These are phyloP conservation scores for Dynastes hyllus DNA, from an alignment of 2,888 invertebrate species.

Conservation along the genomic window DNA sequence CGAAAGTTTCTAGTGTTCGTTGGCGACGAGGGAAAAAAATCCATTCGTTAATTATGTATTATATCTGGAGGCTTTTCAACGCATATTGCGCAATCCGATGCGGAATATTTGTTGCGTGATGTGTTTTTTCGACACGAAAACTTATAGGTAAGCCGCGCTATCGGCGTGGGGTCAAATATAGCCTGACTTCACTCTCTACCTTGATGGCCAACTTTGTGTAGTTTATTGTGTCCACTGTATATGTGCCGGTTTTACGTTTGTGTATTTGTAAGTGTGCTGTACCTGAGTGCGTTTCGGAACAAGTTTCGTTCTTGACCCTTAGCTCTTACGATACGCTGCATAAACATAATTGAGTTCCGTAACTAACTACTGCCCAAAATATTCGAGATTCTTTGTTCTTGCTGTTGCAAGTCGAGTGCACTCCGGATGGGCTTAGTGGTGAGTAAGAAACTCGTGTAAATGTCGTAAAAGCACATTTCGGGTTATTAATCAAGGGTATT, in stretches of 20 bases:
- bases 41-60: slow-evolving; percentile 25
- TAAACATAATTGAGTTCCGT: slow-evolving; percentile 48
- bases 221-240: slow-evolving; percentile 62
- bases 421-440: neutral
- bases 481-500: no score
- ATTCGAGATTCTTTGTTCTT: slow-evolving; percentile 43
- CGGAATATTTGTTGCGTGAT: slow-evolving; percentile 38
- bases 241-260: neutral
- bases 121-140: slow-evolving; percentile 25
- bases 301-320: slow-evolving; percentile 66
- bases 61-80: slow-evolving; percentile 41
- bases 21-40: slow-evolving; percentile 14
- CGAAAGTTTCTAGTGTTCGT: slow-evolving; percentile 20
- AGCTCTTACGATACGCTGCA: slow-evolving; percentile 64
- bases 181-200: slow-evolving; percentile 23
- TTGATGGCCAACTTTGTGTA: slow-evolving; percentile 53
- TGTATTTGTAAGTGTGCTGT: slow-evolving; percentile 47
- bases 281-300: slow-evolving; percentile 63
- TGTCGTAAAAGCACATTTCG: no score
- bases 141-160: neutral
- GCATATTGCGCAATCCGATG: slow-evolving; percentile 23
- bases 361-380: slow-evolving; percentile 44
- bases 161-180: slow-evolving; percentile 25
- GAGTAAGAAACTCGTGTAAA: neutral
- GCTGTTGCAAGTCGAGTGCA: slow-evolving; percentile 31